A percentile compares a stretch with the other conserved stretches of the same genome.
These are phyloP conservation scores for Potamilus streckersoni DNA, from an alignment of 1,140 invertebrate species.

Conservation along the genomic window DNA sequence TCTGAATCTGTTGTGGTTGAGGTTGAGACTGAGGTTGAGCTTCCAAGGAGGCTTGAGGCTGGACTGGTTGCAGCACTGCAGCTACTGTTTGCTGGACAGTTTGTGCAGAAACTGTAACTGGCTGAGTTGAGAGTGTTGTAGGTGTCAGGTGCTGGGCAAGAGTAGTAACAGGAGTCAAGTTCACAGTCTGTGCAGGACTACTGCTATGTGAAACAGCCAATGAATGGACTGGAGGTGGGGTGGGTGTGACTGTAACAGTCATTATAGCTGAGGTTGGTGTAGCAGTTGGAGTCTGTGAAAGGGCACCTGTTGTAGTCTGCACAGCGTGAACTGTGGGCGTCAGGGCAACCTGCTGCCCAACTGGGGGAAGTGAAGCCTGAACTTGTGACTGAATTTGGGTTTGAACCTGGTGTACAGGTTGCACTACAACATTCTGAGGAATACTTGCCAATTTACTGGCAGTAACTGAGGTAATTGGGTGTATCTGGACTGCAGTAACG, in stretches of 20 bases:
- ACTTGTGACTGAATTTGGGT: constrained; percentile 17
- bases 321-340: not conserved
- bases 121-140: constrained; percentile 7
- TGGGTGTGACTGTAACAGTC: constrained; percentile 33
- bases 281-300: constrained; percentile 9
- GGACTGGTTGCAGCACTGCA: constrained; percentile 23
- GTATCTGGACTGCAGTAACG: constrained; percentile 41
- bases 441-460: constrained; percentile 27
- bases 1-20: constrained; percentile 27
- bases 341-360: constrained; percentile 9
- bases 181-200: not conserved
- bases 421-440: constrained; percentile 33
- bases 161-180: constrained; percentile 26
- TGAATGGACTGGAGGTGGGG: not conserved
- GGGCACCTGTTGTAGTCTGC: constrained; percentile 4
- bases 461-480: constrained; percentile 32
- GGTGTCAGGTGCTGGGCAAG: constrained; percentile 35
- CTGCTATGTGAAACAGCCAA: not conserved
- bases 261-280: constrained; percentile 17
- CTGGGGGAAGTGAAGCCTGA: constrained; percentile 7
- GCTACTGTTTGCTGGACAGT: constrained; percentile 28
- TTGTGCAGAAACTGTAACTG: constrained; percentile 16
- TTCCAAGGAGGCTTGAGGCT: constrained; percentile 18
- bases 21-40: constrained; percentile 31
- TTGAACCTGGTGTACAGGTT: constrained; percentile 34